Base-by-base conservation (phyloP, 1,140 invertebrate species). In the Leptinotarsa lineolata region DNA sequence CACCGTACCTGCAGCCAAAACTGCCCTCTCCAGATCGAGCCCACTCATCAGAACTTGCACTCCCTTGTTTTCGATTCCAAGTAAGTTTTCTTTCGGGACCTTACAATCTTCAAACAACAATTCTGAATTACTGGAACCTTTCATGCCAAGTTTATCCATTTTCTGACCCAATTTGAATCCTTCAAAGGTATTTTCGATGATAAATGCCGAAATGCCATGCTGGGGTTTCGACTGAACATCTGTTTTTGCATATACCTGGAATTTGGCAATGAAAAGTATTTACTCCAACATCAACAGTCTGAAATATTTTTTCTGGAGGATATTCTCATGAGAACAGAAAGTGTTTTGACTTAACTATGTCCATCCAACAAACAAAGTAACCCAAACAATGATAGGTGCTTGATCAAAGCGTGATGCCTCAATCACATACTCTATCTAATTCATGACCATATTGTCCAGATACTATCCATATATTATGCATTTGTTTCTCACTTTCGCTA, bases 1-100 rank as follows among this genome's bases (percentile, higher is more conserved):
- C 4, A 99, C 83, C 2, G 97, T 93, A 8, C 97, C 97, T 54
- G 88, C 94, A 30, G 95, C 89, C 18, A 99, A 82, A 16, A 99
- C 90, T 0, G 98, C 82, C 77, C 98, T 87, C 85, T 99, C 98
- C 68, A 95, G 89, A 85, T 99, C 98, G 61, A 99, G 85, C 2
- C 98, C 98, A 81, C 94, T 96, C 90, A 99, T 97, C 13, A 99
- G 85, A 11, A 99, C 96, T 84, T 99, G 99, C 13, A 99, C 92
- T 0, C 76, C 98, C 87, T 93, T 94, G 80, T 97, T 95, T 75
- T 90, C 86, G 82, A 90, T 82, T 0, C 97, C 97, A 13, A 99
- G 86, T 12, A 99, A 81, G 86, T 99, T 98, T 79, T 89, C 84
- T 13, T 87, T 95, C 87, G 89, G 87, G 72, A 92, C 88, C 90